phyloP scores from a whole-genome alignment of 1,140 invertebrate genomes.

The Pachypeltis micranthus region DNA sequence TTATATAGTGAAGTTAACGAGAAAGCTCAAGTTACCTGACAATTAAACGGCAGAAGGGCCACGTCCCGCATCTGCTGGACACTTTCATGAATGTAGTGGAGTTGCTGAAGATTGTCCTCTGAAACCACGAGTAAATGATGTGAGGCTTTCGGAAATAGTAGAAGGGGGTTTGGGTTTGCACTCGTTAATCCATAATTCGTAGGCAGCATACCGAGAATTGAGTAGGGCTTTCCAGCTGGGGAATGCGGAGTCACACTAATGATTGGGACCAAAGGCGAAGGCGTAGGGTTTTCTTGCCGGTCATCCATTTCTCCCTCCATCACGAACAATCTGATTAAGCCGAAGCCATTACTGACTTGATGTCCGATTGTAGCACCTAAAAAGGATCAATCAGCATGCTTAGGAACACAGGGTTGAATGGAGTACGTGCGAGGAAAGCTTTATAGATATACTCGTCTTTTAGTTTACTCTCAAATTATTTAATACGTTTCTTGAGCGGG shows the following conservation, averaged over 20 bases:
- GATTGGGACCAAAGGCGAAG: constrained; percentile 52
- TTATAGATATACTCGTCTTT: no score
- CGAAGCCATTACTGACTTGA: constrained; percentile 45
- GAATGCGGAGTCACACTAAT: constrained; percentile 79
- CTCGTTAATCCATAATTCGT: no score
- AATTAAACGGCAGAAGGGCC: constrained; percentile 33
- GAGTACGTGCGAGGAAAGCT: no score
- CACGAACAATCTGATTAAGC: constrained; percentile 52
- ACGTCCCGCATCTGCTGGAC: constrained; percentile 62
- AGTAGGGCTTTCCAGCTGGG: constrained; percentile 50
- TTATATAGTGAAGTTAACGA: neutral
- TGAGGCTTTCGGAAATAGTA: no score
- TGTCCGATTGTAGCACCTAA: no score
- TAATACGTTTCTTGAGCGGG: no score
- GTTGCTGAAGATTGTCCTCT: constrained; percentile 63
- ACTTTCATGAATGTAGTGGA: constrained; percentile 58
- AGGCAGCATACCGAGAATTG: constrained; percentile 42
- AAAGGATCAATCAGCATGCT: no score
- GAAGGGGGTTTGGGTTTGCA: no score
- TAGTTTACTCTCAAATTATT: no score
- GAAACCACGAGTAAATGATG: no score
- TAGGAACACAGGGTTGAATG: no score
- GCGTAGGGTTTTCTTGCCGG: constrained; percentile 25
- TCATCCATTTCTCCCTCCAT: constrained; percentile 28
- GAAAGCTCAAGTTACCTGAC: constrained; percentile 21